Evolutionary conservation across 2,888 invertebrate species (phyloP).

Genomic region (Melolontha melolontha): DNA sequence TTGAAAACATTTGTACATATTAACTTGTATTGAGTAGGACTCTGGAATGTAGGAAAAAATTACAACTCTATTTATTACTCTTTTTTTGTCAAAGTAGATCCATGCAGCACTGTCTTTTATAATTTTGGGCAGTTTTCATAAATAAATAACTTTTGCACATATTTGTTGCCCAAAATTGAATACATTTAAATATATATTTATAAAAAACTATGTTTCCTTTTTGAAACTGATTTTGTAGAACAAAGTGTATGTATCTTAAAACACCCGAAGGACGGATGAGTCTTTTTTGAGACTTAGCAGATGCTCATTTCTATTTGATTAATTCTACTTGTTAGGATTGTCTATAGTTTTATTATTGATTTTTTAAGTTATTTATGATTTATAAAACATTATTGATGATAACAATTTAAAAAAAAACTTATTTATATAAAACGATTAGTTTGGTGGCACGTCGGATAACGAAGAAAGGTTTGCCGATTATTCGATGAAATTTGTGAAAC

Average conservation of each 20-base stretch:
- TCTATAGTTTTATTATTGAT: slow-evolving; percentile 18
- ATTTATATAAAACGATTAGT: slow-evolving; percentile 12
- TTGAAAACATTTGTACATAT: too few relatives aligned
- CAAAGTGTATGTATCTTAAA: background rate
- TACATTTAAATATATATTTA: slow-evolving; percentile 8
- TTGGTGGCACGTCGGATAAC: slow-evolving; percentile 4
- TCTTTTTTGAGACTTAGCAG: slow-evolving; percentile 30
- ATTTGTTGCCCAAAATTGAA: slow-evolving; percentile 28
- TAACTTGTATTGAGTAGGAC: too few relatives aligned
- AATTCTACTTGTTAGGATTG: slow-evolving; percentile 32
- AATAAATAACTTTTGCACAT: background rate
- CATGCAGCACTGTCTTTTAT: slow-evolving; percentile 19
- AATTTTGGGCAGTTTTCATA: slow-evolving; percentile 16
- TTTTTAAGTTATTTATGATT: slow-evolving; percentile 33
- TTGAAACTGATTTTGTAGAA: slow-evolving; percentile 14
- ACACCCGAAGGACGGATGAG: background rate
- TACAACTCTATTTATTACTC: too few relatives aligned
- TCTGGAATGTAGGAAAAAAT: too few relatives aligned
- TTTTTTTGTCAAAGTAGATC: slow-evolving; percentile 36
- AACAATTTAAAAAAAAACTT: slow-evolving; percentile 11
- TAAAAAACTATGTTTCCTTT: slow-evolving; percentile 20
- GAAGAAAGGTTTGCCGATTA: slow-evolving; percentile 14
- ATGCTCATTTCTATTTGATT: slow-evolving; percentile 32
- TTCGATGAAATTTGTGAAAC: slow-evolving; percentile 34
- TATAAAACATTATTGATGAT: slow-evolving; percentile 7